Conservation (phyloP, 2,888 invertebrate species). For the Mystacides longicornis region DNA sequence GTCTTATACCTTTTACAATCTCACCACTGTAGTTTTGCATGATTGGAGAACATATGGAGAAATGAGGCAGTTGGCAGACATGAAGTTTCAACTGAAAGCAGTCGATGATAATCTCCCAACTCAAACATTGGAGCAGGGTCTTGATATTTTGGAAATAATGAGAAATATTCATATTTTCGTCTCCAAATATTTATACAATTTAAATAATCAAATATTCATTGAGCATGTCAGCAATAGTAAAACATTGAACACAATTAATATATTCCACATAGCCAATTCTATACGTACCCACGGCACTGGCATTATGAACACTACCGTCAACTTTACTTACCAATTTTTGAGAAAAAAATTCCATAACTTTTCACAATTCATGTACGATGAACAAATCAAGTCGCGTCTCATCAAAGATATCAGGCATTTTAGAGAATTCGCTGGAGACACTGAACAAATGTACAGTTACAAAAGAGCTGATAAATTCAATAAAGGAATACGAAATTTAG, state of each 20-base stretch:
- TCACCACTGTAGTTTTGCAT: conserved; percentile 93
- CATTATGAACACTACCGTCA: conserved; percentile 91
- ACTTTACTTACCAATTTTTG: conserved; percentile 89
- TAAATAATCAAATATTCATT: conserved; percentile 94
- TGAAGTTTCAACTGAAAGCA: conserved; percentile 72
- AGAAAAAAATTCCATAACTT: conserved; percentile 88
- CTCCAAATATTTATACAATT: conserved; percentile 85
- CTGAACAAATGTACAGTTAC: conserved; percentile 70
- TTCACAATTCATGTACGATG: conserved; percentile 96
- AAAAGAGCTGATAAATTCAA: conserved; percentile 92
- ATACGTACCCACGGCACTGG: conserved; percentile 95
- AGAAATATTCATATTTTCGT: conserved; percentile 93
- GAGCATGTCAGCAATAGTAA: conserved; percentile 88
- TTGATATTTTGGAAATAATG: conserved; percentile 96
- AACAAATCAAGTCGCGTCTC: conserved; percentile 91
- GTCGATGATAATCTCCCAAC: conserved; percentile 93
- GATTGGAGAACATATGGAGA: conserved; percentile 97
- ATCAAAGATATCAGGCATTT: conserved; percentile 82
- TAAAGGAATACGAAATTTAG: conserved; percentile 80
- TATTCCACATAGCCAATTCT: conserved; percentile 92
- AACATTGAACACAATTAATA: conserved; percentile 90
- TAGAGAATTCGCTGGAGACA: conserved; percentile 60
- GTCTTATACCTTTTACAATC: conserved; percentile 91
- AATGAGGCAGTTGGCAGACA: conserved; percentile 87
- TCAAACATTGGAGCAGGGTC: conserved; percentile 92